Conservation (phyloP, 2,888 invertebrate genomes). For the Crioceris asparagi region DNA sequence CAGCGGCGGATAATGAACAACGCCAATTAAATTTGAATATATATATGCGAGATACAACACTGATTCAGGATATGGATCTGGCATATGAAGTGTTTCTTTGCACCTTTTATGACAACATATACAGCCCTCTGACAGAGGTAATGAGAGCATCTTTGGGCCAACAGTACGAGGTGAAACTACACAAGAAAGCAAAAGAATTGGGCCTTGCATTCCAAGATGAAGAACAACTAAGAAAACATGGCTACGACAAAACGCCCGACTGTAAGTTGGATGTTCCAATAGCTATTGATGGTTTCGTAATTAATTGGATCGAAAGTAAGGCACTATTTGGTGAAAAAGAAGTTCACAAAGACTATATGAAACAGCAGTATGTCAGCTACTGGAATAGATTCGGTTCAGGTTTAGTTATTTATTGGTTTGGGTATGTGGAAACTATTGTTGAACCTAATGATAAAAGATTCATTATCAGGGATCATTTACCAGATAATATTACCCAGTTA, state of each 20-base stretch:
- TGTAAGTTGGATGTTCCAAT: constrained; percentile 83
- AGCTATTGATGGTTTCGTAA: constrained; percentile 69
- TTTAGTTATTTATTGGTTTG: constrained; percentile 93
- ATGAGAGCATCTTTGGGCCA: constrained; percentile 55
- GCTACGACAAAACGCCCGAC: constrained; percentile 94
- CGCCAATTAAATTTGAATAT: constrained; percentile 41
- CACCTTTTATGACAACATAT: constrained; percentile 69
- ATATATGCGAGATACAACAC: constrained; percentile 58
- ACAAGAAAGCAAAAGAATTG: constrained; percentile 47
- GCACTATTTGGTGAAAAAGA: constrained; percentile 85
- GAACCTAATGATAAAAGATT: constrained; percentile 41
- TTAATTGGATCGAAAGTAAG: constrained; percentile 96
- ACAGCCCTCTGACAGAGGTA: constrained; percentile 30
- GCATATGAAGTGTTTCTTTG: constrained; percentile 69
- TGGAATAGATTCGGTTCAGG: constrained; percentile 92
- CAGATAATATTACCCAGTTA: constrained; percentile 42
- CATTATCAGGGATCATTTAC: constrained; percentile 51
- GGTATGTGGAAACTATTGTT: constrained; percentile 56
- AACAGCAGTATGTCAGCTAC: constrained; percentile 79
- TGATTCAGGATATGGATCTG: constrained; percentile 58
- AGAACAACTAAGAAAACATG: constrained; percentile 64
- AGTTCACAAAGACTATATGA: constrained; percentile 68
- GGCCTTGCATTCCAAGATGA: constrained; percentile 63
- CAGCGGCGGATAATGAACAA: constrained; percentile 11
- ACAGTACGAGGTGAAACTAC: constrained; percentile 73